Conservation (phyloP, 2,113 vertebrate genomes). For the Sakesphorus luctuosus region DNA sequence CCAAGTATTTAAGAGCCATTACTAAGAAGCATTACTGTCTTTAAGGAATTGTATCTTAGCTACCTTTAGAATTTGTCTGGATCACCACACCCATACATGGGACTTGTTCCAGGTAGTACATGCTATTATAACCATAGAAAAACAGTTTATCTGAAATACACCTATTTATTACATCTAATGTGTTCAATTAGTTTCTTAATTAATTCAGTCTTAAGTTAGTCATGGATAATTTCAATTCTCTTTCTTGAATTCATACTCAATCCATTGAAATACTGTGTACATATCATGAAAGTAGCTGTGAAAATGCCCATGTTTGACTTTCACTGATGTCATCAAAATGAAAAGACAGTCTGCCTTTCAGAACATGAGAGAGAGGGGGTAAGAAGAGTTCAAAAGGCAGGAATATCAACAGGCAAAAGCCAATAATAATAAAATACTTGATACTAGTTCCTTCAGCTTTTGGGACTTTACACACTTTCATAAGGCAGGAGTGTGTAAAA, state of each 20-base stretch:
- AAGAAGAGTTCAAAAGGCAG: neutral
- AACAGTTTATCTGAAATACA: neutral
- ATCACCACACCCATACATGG: neutral
- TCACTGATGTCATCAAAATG: too few species aligned
- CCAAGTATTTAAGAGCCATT: neutral
- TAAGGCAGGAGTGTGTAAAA: neutral
- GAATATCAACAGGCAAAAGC: neutral
- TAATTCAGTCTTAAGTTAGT: neutral
- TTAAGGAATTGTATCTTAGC: neutral
- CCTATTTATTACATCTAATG: neutral
- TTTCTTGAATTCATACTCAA: neutral
- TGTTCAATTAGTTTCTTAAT: neutral
- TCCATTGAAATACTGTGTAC: neutral
- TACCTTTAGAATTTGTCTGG: neutral
- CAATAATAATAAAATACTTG: neutral
- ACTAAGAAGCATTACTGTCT: neutral
- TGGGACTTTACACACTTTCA: neutral
- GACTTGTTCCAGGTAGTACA: neutral
- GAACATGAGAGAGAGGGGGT: neutral
- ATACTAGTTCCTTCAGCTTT: neutral
- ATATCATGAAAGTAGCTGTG: neutral
- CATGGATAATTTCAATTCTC: neutral
- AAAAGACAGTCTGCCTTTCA: neutral
- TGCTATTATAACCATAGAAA: neutral
- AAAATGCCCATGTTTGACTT: neutral